Percentiles rank a stretch among this genome's conserved stretches.
Conservation (phyloP, 2,888 invertebrate species). For the Argyra leucocephala region DNA sequence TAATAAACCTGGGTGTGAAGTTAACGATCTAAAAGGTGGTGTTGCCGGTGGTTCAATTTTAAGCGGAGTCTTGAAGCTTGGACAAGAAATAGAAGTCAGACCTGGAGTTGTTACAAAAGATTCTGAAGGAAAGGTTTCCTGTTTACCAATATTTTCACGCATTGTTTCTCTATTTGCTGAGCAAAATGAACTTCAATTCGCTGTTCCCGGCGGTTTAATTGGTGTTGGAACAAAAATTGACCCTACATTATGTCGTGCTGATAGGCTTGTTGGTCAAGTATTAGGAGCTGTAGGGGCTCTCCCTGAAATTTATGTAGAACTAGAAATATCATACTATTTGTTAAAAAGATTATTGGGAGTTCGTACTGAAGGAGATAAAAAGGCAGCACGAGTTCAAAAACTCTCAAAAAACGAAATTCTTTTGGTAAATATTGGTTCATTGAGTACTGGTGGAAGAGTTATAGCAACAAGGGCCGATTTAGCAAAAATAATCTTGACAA, state of each 20-base stretch:
- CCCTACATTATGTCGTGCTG: constrained; percentile 95
- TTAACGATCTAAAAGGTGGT: constrained; percentile 93
- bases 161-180: constrained; percentile 96
- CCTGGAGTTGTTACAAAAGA: constrained; percentile 97
- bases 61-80: constrained; percentile 89
- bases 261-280: constrained; percentile 95
- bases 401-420: constrained; percentile 82
- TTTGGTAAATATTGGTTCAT: constrained; percentile 95
- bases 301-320: constrained; percentile 94
- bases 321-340: constrained; percentile 96
- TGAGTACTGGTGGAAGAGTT: constrained; percentile 95
- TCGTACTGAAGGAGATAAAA: constrained; percentile 96
- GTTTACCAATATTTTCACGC: constrained; percentile 90
- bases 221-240: constrained; percentile 99
- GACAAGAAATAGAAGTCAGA: constrained; percentile 96
- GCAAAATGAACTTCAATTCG: constrained; percentile 96
- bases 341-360: constrained; percentile 92
- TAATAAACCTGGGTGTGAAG: constrained; percentile 98
- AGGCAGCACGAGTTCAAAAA: constrained; percentile 95
- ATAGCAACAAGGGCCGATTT: constrained; percentile 91
- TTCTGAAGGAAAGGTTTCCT: constrained; percentile 87
- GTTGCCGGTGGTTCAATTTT: constrained; percentile 98
- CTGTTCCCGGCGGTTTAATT: constrained; percentile 98
- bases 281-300: constrained; percentile 92
- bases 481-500: constrained; percentile 92